A percentile compares a stretch with the other conserved stretches of the same genome.
phyloP scores from a whole-genome alignment of 2,888 invertebrate species.

The Pseudanteris insignis region DNA sequence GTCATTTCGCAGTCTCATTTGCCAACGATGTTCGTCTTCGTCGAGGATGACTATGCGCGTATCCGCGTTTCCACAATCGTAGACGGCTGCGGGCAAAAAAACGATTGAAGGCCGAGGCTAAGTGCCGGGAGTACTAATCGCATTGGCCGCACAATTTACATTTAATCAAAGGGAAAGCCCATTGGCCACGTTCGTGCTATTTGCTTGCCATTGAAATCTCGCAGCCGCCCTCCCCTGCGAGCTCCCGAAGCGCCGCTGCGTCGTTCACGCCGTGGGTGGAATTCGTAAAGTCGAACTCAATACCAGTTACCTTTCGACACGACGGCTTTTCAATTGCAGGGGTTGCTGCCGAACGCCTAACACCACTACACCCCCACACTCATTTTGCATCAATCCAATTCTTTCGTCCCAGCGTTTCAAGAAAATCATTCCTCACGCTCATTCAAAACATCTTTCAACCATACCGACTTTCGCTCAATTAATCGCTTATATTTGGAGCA shows the following conservation, averaged over 20 bases:
- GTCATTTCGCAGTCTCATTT: conserved; percentile 1
- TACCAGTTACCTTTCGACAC: conserved; percentile 44
- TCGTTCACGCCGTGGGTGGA: conserved; percentile 53
- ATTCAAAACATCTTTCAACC: no score
- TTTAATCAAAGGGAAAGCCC: conserved; percentile 66
- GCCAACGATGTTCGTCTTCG: conserved; percentile 1
- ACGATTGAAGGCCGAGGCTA: conserved; percentile 49
- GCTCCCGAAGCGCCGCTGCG: conserved; percentile 29
- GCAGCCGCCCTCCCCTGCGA: conserved; percentile 16
- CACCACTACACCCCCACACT: conserved; percentile 41
- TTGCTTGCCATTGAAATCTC: conserved; percentile 65
- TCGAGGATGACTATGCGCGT: conserved; percentile 16
- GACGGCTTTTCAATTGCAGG: conserved; percentile 47
- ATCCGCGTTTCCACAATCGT: conserved; percentile 16
- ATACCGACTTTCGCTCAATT: no score
- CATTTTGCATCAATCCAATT: conserved; percentile 41
- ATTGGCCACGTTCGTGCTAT: conserved; percentile 63
- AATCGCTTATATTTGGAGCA: no score
- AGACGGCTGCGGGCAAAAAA: conserved; percentile 32
- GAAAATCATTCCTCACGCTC: conserved; percentile 30
- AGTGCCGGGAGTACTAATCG: conserved; percentile 62
- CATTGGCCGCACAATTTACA: conserved; percentile 64
- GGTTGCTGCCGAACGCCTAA: conserved; percentile 27
- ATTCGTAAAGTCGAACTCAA: conserved; percentile 57
- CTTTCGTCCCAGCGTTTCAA: conserved; percentile 28